Conservation (phyloP, 2,888 invertebrate genomes). For the Drosophila formosana region DNA sequence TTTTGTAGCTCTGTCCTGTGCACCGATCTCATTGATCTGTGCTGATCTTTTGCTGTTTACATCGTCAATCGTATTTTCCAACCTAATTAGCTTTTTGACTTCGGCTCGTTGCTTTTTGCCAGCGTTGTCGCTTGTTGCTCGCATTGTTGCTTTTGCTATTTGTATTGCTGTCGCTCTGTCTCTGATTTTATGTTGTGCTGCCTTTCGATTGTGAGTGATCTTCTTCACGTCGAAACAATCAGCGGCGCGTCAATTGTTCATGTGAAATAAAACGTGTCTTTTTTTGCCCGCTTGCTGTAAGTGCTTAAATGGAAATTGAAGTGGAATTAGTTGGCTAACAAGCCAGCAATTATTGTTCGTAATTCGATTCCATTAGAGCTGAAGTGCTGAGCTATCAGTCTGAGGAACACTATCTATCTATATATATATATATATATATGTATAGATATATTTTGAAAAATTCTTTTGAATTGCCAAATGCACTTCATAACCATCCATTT, state of each 20-base stretch:
- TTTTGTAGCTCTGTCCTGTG: conserved; percentile 17
- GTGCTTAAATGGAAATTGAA: conserved; percentile 77
- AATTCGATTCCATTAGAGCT: conserved; percentile 28
- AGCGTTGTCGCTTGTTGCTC: conserved; percentile 12
- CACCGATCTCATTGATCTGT: conserved; percentile 30
- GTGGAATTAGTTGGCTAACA: conserved; percentile 74
- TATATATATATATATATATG: too few relatives aligned
- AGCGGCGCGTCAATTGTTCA: conserved; percentile 64
- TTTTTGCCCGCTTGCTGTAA: conserved; percentile 29
- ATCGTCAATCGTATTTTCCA: conserved; percentile 44
- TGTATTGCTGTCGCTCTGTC: conserved; percentile 39
- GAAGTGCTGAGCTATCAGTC: conserved; percentile 22
- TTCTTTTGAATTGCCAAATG: too few relatives aligned
- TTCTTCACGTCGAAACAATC: conserved; percentile 52
- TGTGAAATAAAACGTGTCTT: conserved; percentile 73
- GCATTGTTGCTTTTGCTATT: conserved; percentile 41
- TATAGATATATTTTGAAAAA: too few relatives aligned
- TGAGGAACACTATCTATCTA: conserved; percentile 10
- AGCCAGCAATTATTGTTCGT: conserved; percentile 61
- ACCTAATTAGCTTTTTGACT: conserved; percentile 75
- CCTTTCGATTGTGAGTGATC: conserved; percentile 53
- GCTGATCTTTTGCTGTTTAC: conserved; percentile 29
- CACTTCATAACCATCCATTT: not conserved
- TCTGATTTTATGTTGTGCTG: conserved; percentile 34
- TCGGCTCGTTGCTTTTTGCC: conserved; percentile 32